A percentile compares a stretch with the other conserved stretches of the same genome.
Conservation (phyloP, 2,888 invertebrate species). For the Lasioglossum vierecki region DNA sequence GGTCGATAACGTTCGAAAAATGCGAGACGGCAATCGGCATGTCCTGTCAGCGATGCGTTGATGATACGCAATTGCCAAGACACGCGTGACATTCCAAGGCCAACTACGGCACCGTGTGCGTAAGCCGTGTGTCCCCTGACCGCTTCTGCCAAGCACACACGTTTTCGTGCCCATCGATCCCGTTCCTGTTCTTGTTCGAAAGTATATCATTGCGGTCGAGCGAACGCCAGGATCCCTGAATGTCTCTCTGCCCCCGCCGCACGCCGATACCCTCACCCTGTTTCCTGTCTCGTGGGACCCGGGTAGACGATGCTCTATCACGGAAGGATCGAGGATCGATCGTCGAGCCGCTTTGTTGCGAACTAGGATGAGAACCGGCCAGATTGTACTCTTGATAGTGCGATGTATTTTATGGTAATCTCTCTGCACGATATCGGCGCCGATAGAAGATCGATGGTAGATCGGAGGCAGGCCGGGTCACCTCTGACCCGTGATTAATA, state of each 20-base stretch:
- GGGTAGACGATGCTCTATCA: slow-evolving; percentile 8
- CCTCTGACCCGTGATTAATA: not conserved
- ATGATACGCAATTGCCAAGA: slow-evolving; percentile 47
- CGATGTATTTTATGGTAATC: slow-evolving; percentile 1
- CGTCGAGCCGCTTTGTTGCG: not conserved
- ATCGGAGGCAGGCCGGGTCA: not conserved
- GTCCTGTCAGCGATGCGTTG: slow-evolving; percentile 4
- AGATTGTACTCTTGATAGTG: slow-evolving; percentile 2
- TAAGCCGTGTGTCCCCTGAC: slow-evolving; percentile 11
- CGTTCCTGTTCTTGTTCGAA: not conserved
- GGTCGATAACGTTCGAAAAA: not conserved
- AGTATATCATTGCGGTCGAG: not conserved
- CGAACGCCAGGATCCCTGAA: not conserved
- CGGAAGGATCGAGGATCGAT: slow-evolving; percentile 10
- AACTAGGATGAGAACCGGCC: slow-evolving; percentile 2
- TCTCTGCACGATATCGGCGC: not conserved
- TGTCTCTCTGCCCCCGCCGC: not conserved
- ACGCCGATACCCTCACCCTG: not conserved
- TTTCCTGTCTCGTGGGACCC: slow-evolving; percentile 7
- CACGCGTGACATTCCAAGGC: slow-evolving; percentile 55
- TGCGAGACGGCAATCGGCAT: not conserved
- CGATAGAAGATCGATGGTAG: not conserved
- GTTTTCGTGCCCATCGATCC: not conserved
- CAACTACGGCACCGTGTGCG: not conserved
- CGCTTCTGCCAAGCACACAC: not conserved